Evolutionary conservation across 2,113 vertebrate genomes (phyloP).

Genomic region (Onychorhynchus coronatus): DNA sequence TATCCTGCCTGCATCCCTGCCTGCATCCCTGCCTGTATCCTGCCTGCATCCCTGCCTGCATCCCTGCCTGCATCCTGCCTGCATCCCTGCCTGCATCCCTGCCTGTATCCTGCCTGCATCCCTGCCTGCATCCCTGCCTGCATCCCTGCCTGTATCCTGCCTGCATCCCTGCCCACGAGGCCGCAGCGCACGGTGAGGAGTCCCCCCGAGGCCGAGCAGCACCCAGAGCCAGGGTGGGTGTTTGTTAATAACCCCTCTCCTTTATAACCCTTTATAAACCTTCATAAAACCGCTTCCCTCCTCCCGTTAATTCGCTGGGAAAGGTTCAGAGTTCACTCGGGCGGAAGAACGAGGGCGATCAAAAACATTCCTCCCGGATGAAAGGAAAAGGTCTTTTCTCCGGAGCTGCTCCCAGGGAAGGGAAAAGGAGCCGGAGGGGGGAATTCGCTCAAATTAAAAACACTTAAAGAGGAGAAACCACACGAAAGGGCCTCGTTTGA

Average conservation of each 20-base stretch:
- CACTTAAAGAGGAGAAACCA: conserved; percentile 19
- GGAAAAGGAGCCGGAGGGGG: conserved; percentile 40
- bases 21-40: too few relatives aligned
- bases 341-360: not conserved
- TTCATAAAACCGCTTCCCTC: not conserved
- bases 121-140: not conserved
- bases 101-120: not conserved
- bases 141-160: not conserved
- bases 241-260: not conserved
- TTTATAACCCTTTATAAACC: not conserved
- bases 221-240: not conserved
- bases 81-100: not conserved
- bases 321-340: conserved; percentile 23
- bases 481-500: not conserved
- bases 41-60: not conserved
- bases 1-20: not conserved
- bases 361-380: conserved; percentile 2
- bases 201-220: not conserved
- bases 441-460: conserved; percentile 24
- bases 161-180: not conserved
- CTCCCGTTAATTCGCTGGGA: not conserved
- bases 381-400: conserved; percentile 8
- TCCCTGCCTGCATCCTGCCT: not conserved
- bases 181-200: too few relatives aligned
- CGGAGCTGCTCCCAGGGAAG: not conserved